Base-by-base conservation (phyloP, 1,140 invertebrate species). In the Bombyx mandarina region DNA sequence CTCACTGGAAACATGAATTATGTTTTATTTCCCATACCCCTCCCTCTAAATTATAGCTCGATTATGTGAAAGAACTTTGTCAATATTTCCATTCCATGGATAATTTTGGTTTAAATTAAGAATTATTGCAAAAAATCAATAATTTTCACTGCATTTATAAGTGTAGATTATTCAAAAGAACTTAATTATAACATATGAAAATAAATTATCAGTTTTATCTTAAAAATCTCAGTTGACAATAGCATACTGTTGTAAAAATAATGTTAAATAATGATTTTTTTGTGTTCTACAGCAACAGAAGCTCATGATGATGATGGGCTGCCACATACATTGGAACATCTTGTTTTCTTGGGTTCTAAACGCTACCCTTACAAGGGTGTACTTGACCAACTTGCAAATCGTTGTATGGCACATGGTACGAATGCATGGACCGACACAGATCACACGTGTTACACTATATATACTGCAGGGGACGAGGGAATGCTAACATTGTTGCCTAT, bases 251-350 rank as follows among this genome's bases (percentile, higher is more conserved):
- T 8, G 45, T 12, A 46, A 9, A 46, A 46, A 46, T 46, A 6
- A 46, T 2, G 2, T 52, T 22, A 52, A 52, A 8, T 35, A 42
- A 42, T 52, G 22, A 44, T 51, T 52, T 60, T 61, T 61, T 49
- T 43, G 52, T 51, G 56, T 54, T 69, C 74, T 89, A 62, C 71
- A 97, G 96, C 93, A 18, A 98, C 97, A 9, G 96, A 98, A 89
- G 94, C 96, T 0, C 90, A 93, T 75, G 95, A 96, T 86, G 95
- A 98, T 88, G 96, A 98, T 90, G 97, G 97, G 4, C 77, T 98
- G 46, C 96, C 96, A 1, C 96, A 98, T 75, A 98, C 96, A 9
- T 86, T 98, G 78, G 96, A 98, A 75, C 97, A 98, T 88, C 89
- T 98, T 7, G 92, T 98, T 18, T 98, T 98, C 84, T 88, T 98